Evolutionary conservation across 2,797 vertebrate species (phyloP).

Genomic region (Trematomus bernacchii): DNA sequence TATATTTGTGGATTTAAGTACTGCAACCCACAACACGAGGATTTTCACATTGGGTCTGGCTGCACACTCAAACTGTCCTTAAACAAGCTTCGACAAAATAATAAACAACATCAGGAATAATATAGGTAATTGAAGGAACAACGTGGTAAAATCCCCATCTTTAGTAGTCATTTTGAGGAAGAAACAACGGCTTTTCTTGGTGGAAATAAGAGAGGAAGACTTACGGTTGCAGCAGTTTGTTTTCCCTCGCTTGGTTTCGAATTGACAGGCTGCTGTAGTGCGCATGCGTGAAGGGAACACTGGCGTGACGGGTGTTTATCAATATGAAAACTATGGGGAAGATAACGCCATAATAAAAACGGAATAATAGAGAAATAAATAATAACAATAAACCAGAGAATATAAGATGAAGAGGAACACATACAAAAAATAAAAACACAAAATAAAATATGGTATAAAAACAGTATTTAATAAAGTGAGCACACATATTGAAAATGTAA

Average conservation of each 20-base stretch:
- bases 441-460: too few relatives aligned
- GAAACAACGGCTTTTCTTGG: accelerated
- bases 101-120: neutral
- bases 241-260: constrained; percentile 74
- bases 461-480: too few relatives aligned
- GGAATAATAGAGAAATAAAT: too few relatives aligned
- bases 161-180: accelerated
- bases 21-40: neutral
- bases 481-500: too few relatives aligned
- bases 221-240: constrained; percentile 34
- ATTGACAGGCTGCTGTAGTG: neutral
- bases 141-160: neutral
- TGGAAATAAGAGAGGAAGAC: constrained; percentile 18
- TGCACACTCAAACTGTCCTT: neutral
- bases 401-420: too few relatives aligned
- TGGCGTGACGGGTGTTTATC: too few relatives aligned
- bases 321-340: too few relatives aligned
- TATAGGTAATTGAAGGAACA: neutral
- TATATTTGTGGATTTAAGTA: accelerated
- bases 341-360: too few relatives aligned
- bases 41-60: neutral
- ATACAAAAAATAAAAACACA: too few relatives aligned
- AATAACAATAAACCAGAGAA: too few relatives aligned
- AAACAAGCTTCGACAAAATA: neutral
- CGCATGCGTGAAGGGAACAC: constrained; percentile 51